Percentiles rank a stretch among this genome's conserved stretches.
These are phyloP conservation scores for Panagrolaimus sp. DNA, from an alignment of 1,140 invertebrate genomes.

Conservation along the genomic window DNA sequence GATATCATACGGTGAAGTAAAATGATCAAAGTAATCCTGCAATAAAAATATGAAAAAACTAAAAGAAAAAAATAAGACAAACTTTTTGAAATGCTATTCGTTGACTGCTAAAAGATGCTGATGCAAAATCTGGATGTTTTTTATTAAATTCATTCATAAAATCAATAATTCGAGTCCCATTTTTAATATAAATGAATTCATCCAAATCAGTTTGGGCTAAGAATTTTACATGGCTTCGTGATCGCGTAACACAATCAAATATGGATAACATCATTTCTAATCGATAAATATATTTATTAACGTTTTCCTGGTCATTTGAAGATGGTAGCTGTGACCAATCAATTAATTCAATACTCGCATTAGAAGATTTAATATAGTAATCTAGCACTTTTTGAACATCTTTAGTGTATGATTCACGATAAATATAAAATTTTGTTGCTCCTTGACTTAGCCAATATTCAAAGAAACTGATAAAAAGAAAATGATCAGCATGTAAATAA, in stretches of 20 bases:
- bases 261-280: slow-evolving; percentile 25
- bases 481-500: slow-evolving; percentile 1
- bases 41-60: not conserved
- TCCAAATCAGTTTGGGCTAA: slow-evolving; percentile 26
- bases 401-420: slow-evolving; percentile 1
- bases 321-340: slow-evolving; percentile 25
- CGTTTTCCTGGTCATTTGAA: not conserved
- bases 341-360: slow-evolving; percentile 23
- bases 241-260: slow-evolving; percentile 26
- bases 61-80: not conserved
- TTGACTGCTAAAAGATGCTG: slow-evolving; percentile 21
- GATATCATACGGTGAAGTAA: not conserved
- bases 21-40: not conserved
- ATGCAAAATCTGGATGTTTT: slow-evolving; percentile 7
- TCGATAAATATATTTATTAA: slow-evolving; percentile 22
- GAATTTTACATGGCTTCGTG: slow-evolving; percentile 24
- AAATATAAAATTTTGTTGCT: slow-evolving; percentile 20
- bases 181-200: slow-evolving; percentile 18
- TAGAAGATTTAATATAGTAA: slow-evolving; percentile 17
- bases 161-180: not conserved
- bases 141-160: slow-evolving; percentile 8
- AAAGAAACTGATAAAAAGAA: slow-evolving; percentile 8
- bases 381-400: slow-evolving; percentile 19
- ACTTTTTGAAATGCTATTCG: slow-evolving; percentile 13
- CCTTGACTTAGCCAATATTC: slow-evolving; percentile 12